A percentile compares a stretch with the other conserved stretches of the same genome.
These are phyloP conservation scores for Brachionus sp. DNA, from an alignment of 1,140 invertebrate genomes.

Conservation along the genomic window DNA sequence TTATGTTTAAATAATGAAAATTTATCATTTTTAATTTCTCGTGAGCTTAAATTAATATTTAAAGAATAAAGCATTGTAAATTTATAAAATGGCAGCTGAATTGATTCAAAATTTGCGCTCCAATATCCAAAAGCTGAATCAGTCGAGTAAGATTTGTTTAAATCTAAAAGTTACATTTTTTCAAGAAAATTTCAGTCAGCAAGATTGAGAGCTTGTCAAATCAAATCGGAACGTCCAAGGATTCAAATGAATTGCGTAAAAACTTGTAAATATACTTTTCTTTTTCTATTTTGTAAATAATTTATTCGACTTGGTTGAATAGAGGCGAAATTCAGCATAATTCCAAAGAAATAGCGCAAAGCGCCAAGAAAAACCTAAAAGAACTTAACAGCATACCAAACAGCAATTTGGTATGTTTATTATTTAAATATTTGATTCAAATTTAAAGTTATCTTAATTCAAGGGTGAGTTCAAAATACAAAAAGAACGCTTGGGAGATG, in stretches of 20 bases:
- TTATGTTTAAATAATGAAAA: conserved; percentile 1
- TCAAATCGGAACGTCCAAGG: conserved; percentile 18
- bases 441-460: neutral
- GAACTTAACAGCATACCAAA: neutral
- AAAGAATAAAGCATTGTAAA: neutral
- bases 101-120: conserved; percentile 38
- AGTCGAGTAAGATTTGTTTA: neutral
- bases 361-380: conserved; percentile 9
- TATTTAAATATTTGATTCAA: neutral
- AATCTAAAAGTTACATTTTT: neutral
- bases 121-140: conserved; percentile 38
- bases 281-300: neutral
- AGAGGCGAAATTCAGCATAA: conserved; percentile 10
- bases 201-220: conserved; percentile 31
- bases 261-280: neutral
- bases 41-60: neutral
- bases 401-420: neutral
- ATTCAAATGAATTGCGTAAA: conserved; percentile 14
- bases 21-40: neutral
- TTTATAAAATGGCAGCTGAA: conserved; percentile 4
- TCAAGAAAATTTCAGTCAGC: conserved; percentile 15
- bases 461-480: conserved; percentile 33
- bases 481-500: conserved; percentile 27
- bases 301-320: neutral
- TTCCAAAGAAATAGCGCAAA: conserved; percentile 10